Evolutionary conservation across 2,888 invertebrate genomes (phyloP), one percentile per base, ranked within the genome.

Genomic region (Apeira syringaria): DNA sequence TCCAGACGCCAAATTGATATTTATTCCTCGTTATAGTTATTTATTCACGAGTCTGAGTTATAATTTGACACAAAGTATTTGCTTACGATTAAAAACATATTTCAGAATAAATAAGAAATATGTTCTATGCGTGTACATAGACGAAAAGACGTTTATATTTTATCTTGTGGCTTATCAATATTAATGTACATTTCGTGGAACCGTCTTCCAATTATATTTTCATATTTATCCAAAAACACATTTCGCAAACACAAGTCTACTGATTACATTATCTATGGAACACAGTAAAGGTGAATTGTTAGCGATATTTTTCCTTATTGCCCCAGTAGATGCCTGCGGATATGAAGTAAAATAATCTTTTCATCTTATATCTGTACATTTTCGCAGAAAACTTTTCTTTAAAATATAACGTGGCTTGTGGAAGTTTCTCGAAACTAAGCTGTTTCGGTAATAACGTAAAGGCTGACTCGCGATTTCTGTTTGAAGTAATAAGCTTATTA

Each of bases 261-360:
- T 28, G 32, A 40, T 40, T 40, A 33, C 33, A 28, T 40, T 40
- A 40, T 15, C 22, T 22, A 27, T 13, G 27, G 25, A 15, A 34
- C 25, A 25, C 6, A 6, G 33, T 33, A 33, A 40, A 27, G 27
- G 10, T 7, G 15, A 33, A 32, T 40, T 40, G 32, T 28, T 9
- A 17, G 40, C 32, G 33, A 32, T 32, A 12, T 28, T 28, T 20
- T 18, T 28, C 27, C 13, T n/a, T 15, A 17, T 31, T 18, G 8
- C 18, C 24, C 2, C 11, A 8, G 28, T 24, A 17, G 9, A 9
- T 24, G 4, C 24, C 1, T 28, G 5, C 13, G 4, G 15, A 4
- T 20, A 4, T 5, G 2, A 20, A 7, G 22, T 1, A n/a, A n/a
- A n/a, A n/a, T 2, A 31, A 22, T 22, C 12, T 12, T 6, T n/a